phyloP scores from a whole-genome alignment of 92 coral and sea anemone genomes.

The Phymanthus crucifer region DNA sequence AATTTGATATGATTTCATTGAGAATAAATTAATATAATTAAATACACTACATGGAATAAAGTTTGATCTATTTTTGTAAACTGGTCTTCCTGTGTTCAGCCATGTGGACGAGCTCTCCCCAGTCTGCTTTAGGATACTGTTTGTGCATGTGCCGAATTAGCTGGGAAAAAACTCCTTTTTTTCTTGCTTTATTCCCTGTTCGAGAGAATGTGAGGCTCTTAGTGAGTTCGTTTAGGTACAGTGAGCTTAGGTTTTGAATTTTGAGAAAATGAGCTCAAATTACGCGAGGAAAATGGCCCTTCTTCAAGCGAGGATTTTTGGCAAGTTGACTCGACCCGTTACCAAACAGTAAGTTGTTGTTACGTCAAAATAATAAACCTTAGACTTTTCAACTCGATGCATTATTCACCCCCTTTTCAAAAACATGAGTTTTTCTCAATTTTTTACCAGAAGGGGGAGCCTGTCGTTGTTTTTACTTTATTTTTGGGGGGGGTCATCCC shows the following conservation, averaged over 20 bases:
- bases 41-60: not conserved
- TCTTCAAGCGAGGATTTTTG: slow-evolving; percentile 94
- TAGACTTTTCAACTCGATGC: no score
- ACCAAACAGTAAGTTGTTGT: slow-evolving; percentile 87
- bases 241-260: not conserved
- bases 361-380: no score
- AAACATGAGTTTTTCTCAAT: no score
- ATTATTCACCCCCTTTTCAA: no score
- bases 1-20: not conserved
- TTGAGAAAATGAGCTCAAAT: slow-evolving; percentile 72
- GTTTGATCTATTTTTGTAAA: not conserved
- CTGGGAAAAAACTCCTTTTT: not conserved
- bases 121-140: not conserved
- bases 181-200: not conserved
- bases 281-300: slow-evolving; percentile 92
- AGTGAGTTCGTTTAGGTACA: not conserved
- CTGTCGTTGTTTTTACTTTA: no score
- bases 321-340: slow-evolving; percentile 87
- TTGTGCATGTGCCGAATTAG: not conserved
- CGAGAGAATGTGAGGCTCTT: not conserved
- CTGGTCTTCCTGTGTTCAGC: not conserved
- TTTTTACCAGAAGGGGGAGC: no score
- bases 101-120: not conserved
- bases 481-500: no score
- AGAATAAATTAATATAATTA: not conserved